Evolutionary conservation across 2,797 vertebrate genomes (phyloP).

Genomic region (Threskiornis aethiopicus): DNA sequence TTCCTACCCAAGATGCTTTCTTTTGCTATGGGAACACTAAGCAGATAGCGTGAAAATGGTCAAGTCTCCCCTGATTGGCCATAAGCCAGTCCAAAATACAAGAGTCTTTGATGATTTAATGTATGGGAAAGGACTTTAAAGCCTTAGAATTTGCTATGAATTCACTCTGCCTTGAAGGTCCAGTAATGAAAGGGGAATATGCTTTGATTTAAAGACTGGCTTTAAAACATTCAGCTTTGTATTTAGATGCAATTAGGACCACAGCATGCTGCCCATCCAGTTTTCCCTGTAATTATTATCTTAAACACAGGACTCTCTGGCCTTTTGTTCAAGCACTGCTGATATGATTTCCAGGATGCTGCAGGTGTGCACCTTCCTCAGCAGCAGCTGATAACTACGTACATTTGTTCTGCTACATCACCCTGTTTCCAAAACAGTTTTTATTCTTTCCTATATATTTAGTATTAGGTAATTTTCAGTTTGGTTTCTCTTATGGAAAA

Average conservation of each 20-base stretch:
- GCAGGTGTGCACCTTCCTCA: constrained; percentile 25
- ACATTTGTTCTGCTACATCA: neutral
- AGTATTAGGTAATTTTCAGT: neutral
- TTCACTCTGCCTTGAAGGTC: constrained; percentile 39
- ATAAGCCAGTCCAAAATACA: neutral
- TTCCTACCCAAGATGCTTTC: neutral
- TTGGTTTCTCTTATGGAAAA: neutral
- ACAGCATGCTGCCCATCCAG: neutral
- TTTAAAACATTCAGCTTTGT: constrained; percentile 38
- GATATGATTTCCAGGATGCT: constrained; percentile 37
- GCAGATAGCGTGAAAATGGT: neutral
- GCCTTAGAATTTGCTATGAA: constrained; percentile 47
- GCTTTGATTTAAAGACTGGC: constrained; percentile 29
- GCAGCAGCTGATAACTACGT: neutral
- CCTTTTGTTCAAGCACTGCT: constrained; percentile 1
- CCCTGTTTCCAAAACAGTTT: neutral
- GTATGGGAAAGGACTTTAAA: constrained; percentile 41
- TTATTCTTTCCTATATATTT: neutral
- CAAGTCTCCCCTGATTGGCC: neutral
- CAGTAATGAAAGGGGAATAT: constrained; percentile 51
- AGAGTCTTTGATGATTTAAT: constrained; percentile 49
- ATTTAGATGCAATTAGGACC: constrained; percentile 63
- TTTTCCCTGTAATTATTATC: constrained; percentile 60
- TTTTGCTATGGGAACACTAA: neutral
- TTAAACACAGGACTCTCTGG: constrained; percentile 27